Evolutionary conservation across 1,140 invertebrate genomes (phyloP).

Genomic region (Sweltsa coloradensis): DNA sequence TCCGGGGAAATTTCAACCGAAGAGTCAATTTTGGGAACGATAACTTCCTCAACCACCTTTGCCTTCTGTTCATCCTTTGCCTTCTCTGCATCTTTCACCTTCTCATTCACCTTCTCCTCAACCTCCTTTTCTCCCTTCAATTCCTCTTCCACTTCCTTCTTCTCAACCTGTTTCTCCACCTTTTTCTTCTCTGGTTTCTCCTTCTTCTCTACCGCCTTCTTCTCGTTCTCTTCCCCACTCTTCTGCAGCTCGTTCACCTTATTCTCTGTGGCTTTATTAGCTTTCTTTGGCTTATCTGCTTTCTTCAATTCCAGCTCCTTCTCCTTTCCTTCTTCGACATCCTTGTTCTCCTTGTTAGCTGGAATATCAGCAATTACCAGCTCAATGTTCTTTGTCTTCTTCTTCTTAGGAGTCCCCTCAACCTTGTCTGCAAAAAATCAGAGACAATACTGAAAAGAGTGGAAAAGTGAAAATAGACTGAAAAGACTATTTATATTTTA

Average conservation of each 20-base stretch:
- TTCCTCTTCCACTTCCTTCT: constrained; percentile 16
- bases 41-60: constrained; percentile 28
- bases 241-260: constrained; percentile 21
- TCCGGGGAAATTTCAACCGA: not conserved
- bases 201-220: constrained; percentile 16
- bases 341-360: not conserved
- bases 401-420: constrained; percentile 32
- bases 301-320: constrained; percentile 23
- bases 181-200: constrained; percentile 24
- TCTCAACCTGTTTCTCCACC: not conserved
- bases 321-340: not conserved
- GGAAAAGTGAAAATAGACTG: too few species aligned
- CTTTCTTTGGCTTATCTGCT: constrained; percentile 31
- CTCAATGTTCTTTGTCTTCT: constrained; percentile 32
- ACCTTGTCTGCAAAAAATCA: too few species aligned
- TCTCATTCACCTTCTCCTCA: not conserved
- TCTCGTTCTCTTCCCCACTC: not conserved
- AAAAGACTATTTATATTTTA: too few species aligned
- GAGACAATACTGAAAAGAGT: too few species aligned
- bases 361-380: not conserved
- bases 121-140: constrained; percentile 23
- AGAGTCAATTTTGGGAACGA: constrained; percentile 24
- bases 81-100: constrained; percentile 23
- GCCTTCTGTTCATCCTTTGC: constrained; percentile 24
- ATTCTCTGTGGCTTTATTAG: constrained; percentile 37